A percentile compares a stretch with the other conserved stretches of the same genome.
These are phyloP conservation scores for Agelastica alni DNA, from an alignment of 2,888 invertebrate species.

Conservation along the genomic window DNA sequence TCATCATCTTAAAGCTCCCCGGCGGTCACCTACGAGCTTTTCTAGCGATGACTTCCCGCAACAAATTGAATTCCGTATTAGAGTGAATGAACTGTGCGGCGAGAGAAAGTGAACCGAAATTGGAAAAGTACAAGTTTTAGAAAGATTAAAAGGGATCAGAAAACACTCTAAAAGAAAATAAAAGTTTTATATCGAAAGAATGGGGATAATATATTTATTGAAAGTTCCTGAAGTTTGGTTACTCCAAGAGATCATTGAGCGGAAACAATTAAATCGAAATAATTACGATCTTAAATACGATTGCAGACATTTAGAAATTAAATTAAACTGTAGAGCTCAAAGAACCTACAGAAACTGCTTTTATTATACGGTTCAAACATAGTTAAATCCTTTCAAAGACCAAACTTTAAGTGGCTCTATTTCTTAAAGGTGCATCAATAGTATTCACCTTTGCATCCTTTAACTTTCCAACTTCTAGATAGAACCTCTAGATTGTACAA, in stretches of 20 bases:
- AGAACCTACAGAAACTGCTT: background rate
- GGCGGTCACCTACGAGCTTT: slow-evolving; percentile 32
- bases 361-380: background rate
- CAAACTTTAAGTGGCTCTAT: no score
- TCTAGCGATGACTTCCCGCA: slow-evolving; percentile 16
- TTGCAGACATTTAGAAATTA: background rate
- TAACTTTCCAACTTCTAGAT: no score
- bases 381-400: background rate
- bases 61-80: slow-evolving; percentile 23
- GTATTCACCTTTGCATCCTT: no score
- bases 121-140: slow-evolving; percentile 13
- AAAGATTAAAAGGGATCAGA: slow-evolving; percentile 1
- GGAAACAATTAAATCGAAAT: background rate
- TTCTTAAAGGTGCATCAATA: no score
- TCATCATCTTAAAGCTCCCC: slow-evolving; percentile 34
- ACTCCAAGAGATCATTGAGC: no score
- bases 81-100: slow-evolving; percentile 7
- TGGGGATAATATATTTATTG: background rate
- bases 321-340: background rate
- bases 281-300: background rate
- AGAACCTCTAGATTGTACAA: no score
- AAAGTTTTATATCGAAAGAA: slow-evolving; percentile 5
- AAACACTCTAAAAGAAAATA: slow-evolving; percentile 2
- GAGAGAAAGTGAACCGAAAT: slow-evolving; percentile 16
- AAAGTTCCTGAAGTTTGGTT: background rate